These are phyloP conservation scores for Augochlorella aurata DNA, from an alignment of 2,888 invertebrate genomes.

Conservation along the genomic window DNA sequence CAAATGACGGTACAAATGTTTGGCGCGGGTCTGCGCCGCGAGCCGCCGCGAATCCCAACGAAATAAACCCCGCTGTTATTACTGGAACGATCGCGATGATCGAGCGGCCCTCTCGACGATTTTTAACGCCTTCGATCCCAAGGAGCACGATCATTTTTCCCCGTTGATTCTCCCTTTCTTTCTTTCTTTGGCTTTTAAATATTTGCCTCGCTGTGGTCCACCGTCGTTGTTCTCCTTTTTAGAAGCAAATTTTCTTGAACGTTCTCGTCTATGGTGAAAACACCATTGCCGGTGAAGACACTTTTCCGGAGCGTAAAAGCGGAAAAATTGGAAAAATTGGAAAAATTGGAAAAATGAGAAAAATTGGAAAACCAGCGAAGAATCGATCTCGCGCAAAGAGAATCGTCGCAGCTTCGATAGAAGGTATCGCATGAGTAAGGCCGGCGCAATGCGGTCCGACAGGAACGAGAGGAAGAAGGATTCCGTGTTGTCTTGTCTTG, in stretches of 20 bases:
- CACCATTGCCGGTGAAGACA: no score
- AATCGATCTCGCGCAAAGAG: neutral
- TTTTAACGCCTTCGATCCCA: neutral
- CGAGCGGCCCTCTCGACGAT: neutral
- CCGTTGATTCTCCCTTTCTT: no score
- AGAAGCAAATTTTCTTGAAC: no score
- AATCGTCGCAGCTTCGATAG: slow-evolving; percentile 33
- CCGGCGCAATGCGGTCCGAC: slow-evolving; percentile 53
- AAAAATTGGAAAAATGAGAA: no score
- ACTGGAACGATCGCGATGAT: slow-evolving; percentile 1
- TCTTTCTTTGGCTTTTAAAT: no score
- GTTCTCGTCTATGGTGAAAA: no score
- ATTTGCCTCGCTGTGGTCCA: no score
- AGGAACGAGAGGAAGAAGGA: slow-evolving; percentile 52
- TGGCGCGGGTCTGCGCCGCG: slow-evolving; percentile 3
- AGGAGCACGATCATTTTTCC: neutral
- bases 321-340: no score
- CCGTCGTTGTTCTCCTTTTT: no score
- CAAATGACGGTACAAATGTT: slow-evolving; percentile 55
- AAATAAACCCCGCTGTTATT: neutral
- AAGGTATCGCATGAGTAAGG: slow-evolving; percentile 45
- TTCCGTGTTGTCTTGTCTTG: slow-evolving; percentile 6
- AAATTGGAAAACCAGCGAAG: neutral
- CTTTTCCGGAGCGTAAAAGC: no score
- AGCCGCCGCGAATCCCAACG: neutral